Conservation (phyloP, 2,113 vertebrate species). For the Lagopus leucura region DNA sequence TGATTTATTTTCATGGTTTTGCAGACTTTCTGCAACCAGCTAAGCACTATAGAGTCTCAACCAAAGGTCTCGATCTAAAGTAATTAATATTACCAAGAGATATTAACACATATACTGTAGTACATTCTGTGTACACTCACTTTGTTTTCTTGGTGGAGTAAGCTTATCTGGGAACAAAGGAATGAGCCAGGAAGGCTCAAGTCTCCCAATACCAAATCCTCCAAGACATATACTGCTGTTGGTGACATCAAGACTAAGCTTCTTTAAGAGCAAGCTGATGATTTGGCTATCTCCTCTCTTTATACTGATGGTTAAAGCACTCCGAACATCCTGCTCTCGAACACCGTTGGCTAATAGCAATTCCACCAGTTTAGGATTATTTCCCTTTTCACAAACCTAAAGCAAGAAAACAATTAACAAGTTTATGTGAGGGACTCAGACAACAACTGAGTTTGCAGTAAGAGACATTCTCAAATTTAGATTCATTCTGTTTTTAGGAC, state of each 20-base stretch:
- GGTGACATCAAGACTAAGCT: slow-evolving; percentile 88
- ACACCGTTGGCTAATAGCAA: slow-evolving; percentile 85
- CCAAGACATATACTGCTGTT: slow-evolving; percentile 93
- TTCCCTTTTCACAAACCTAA: slow-evolving; percentile 88
- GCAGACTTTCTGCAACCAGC: not conserved
- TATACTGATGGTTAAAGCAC: slow-evolving; percentile 85
- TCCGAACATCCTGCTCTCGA: slow-evolving; percentile 89
- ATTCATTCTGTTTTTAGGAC: not conserved
- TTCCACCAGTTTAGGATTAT: slow-evolving; percentile 88
- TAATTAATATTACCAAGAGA: not conserved
- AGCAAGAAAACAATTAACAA: not conserved
- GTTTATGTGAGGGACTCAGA: not conserved
- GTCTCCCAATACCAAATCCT: slow-evolving; percentile 87
- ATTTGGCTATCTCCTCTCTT: slow-evolving; percentile 82
- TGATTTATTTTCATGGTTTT: not conserved
- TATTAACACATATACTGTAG: not conserved
- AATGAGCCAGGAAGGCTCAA: slow-evolving; percentile 90
- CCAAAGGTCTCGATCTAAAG: not conserved
- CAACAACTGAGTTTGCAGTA: not conserved
- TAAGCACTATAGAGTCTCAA: not conserved
- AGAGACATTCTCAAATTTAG: not conserved
- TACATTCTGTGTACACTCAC: slow-evolving; percentile 62
- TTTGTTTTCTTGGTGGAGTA: slow-evolving; percentile 70
- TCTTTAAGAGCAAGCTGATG: slow-evolving; percentile 87
- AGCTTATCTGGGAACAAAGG: slow-evolving; percentile 87